A percentile compares a stretch with the other conserved stretches of the same genome.
These are phyloP conservation scores for Apodemia hepburni DNA, from an alignment of 2,888 invertebrate genomes.

Conservation along the genomic window DNA sequence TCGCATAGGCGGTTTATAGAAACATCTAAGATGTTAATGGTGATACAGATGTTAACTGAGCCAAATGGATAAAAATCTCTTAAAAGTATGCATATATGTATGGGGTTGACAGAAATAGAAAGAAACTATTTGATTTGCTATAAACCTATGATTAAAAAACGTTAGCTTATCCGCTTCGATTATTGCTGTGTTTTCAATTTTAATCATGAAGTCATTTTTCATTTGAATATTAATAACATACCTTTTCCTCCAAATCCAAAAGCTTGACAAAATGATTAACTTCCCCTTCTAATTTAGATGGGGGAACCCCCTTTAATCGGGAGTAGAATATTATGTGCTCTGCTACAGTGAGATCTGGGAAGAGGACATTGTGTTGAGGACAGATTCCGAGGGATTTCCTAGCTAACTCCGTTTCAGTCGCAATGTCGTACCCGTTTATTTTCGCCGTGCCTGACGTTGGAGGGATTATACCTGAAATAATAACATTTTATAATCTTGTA, in stretches of 20 bases:
- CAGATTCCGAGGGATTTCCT: slow-evolving; percentile 89
- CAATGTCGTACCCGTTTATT: slow-evolving; percentile 87
- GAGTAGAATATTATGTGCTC: slow-evolving; percentile 93
- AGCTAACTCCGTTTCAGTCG: slow-evolving; percentile 83
- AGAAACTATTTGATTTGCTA: too few relatives aligned
- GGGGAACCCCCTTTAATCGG: slow-evolving; percentile 83
- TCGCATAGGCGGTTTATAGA: too few relatives aligned
- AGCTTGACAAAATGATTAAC: slow-evolving; percentile 83
- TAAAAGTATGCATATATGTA: too few relatives aligned
- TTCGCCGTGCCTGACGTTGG: slow-evolving; percentile 86
- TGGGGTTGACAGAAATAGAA: too few relatives aligned
- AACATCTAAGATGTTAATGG: too few relatives aligned
- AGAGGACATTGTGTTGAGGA: slow-evolving; percentile 93
- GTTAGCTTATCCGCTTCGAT: too few relatives aligned
- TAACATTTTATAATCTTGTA: too few relatives aligned
- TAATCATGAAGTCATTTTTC: too few relatives aligned
- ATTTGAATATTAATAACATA: slow-evolving; percentile 33
- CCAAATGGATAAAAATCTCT: too few relatives aligned
- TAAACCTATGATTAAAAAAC: too few relatives aligned
- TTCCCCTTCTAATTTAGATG: slow-evolving; percentile 77
- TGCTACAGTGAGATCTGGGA: slow-evolving; percentile 89
- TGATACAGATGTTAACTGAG: too few relatives aligned
- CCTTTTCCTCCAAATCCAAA: slow-evolving; percentile 84
- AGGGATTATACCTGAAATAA: slow-evolving; percentile 79
- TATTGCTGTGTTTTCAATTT: too few relatives aligned